Evolutionary conservation across 2,888 invertebrate genomes (phyloP).

Genomic region (Scaptomyza parva): DNA sequence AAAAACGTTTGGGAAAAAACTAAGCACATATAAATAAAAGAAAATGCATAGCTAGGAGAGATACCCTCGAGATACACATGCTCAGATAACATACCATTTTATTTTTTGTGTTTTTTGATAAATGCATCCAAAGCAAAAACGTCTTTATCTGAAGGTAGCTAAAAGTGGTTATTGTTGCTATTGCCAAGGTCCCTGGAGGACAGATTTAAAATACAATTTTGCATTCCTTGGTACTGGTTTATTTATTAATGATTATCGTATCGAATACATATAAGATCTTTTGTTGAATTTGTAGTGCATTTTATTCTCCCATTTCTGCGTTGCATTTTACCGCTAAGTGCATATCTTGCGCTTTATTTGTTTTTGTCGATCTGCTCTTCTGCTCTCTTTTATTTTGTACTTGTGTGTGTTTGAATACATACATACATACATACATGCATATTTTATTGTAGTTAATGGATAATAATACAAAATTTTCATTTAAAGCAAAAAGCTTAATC

Average conservation of each 20-base stretch:
- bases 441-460: constrained; percentile 21
- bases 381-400: constrained; percentile 10
- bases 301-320: constrained; percentile 10
- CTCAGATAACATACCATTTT: constrained; percentile 36
- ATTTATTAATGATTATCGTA: background rate
- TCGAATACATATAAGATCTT: background rate
- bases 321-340: constrained; percentile 52
- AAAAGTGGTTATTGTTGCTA: constrained; percentile 33
- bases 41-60: constrained; percentile 32
- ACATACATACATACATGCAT: constrained; percentile 29
- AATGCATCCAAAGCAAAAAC: constrained; percentile 13
- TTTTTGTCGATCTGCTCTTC: constrained; percentile 34
- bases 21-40: constrained; percentile 23
- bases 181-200: constrained; percentile 11
- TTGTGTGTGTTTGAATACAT: constrained; percentile 7
- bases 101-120: constrained; percentile 21
- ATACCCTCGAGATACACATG: constrained; percentile 31
- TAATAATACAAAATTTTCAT: constrained; percentile 38
- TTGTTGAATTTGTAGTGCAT: background rate
- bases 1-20: constrained; percentile 43
- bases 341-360: constrained; percentile 42
- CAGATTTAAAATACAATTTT: background rate
- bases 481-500: constrained; percentile 40
- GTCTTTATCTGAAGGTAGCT: constrained; percentile 24
- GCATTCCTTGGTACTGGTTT: background rate